Base-by-base conservation (phyloP, 2,113 vertebrate genomes). In the Hepsetus odoe region DNA sequence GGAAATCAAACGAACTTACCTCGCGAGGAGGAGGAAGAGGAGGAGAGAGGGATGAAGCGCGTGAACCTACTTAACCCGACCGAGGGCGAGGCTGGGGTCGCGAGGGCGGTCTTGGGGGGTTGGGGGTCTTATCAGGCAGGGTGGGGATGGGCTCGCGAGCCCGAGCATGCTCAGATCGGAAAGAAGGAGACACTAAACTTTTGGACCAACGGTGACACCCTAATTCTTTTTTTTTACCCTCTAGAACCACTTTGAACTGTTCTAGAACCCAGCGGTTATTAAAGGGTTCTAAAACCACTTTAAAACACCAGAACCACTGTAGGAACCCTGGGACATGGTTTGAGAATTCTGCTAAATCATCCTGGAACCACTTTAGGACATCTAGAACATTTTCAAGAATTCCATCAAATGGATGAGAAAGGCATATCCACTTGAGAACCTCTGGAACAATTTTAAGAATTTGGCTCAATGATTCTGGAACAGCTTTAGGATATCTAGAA, bases 31-130 rank as follows among this genome's bases (percentile, higher is more conserved):
- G n/a, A n/a, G 72, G 72, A 77, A 51, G 55, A 72, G 75, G 77
- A 83, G 84, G 67, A 72, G 70, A 59, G 72, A 83, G 84, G 83
- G 66, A 85, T 42, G 69, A 87, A 88, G 85, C 72, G 84, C 80
- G 35, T 89, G 89, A 90, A 91, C 89, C 80, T 87, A 90, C 86
- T 91, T 89, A 91, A 90, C 87, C 82, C 77, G 83, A 85, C 80
- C 89, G 88, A 90, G 91, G 91, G 90, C 14, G 56, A 62, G 18
- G 30, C 22, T 65, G 87, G 90, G 82, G 84, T 62, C 89, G 90
- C 91, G 86, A 89, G 79, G 81, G 87, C 53, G 87, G 90, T 89
- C 89, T 89, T 82, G 84, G 66, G 89, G 90, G 91, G 86, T 89
- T 77, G 81, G 46, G 46, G 46, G 18, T 5, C 20, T 5, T 49